A percentile compares a stretch with the other conserved stretches of the same genome.
These are phyloP conservation scores for Addax nasomaculatus DNA, from an alignment of 2,113 vertebrate species.

Conservation along the genomic window DNA sequence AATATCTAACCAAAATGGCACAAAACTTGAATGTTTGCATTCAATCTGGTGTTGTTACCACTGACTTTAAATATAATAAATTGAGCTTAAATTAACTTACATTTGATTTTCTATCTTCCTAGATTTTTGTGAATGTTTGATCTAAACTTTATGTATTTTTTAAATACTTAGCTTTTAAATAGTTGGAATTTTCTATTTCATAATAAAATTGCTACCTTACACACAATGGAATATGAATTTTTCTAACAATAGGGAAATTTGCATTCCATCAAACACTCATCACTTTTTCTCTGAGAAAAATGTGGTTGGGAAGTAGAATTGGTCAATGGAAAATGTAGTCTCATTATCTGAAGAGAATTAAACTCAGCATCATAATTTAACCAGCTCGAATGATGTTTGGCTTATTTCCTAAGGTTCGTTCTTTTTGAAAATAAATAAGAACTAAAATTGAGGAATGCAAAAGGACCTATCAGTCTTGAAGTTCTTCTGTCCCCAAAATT, in stretches of 20 bases:
- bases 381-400: not conserved
- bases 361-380: conserved; percentile 29
- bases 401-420: conserved; percentile 11
- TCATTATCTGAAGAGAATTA: not conserved
- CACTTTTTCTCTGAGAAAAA: not conserved
- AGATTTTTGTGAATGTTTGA: conserved; percentile 74
- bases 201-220: not conserved
- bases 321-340: not conserved
- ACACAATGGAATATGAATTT: not conserved
- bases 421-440: conserved; percentile 39
- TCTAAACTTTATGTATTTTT: conserved; percentile 70
- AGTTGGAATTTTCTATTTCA: conserved; percentile 11
- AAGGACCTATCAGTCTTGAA: not conserved
- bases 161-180: not conserved
- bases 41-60: conserved; percentile 45
- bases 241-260: not conserved
- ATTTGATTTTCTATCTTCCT: conserved; percentile 76
- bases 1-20: conserved; percentile 3
- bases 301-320: not conserved
- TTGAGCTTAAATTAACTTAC: conserved; percentile 68
- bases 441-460: not conserved
- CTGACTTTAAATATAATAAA: conserved; percentile 62
- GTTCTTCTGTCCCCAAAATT: conserved; percentile 28
- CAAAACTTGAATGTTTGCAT: not conserved
- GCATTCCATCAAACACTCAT: not conserved